Evolutionary conservation across 2,113 vertebrate genomes (phyloP).

Genomic region (Puntigrus tetrazona): DNA sequence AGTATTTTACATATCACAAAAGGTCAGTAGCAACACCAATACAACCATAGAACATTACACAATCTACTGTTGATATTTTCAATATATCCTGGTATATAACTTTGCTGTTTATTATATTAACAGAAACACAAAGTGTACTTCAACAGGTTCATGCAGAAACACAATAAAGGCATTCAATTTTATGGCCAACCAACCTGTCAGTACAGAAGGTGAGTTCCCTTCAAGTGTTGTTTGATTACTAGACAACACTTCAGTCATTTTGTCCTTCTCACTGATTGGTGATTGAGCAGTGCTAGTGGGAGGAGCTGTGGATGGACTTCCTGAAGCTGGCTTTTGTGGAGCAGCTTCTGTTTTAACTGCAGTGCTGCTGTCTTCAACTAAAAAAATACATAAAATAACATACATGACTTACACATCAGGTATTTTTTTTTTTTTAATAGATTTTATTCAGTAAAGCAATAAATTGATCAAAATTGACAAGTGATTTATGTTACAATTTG

Average conservation of each 20-base stretch:
- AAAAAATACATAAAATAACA: background rate
- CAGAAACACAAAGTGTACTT: background rate
- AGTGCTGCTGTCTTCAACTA: slow-evolving; percentile 41
- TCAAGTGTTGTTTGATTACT: slow-evolving; percentile 41
- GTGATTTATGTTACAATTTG: too few relatives aligned
- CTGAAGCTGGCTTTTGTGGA: slow-evolving; percentile 44
- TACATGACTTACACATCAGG: background rate
- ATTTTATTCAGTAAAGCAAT: background rate
- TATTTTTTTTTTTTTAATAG: too few relatives aligned
- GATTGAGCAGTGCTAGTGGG: slow-evolving; percentile 56
- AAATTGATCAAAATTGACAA: background rate
- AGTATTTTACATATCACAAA: background rate
- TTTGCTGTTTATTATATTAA: background rate
- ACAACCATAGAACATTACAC: background rate
- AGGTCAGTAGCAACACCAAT: background rate
- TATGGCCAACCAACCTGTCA: slow-evolving; percentile 43
- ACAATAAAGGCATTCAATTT: background rate
- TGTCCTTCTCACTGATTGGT: slow-evolving; percentile 71
- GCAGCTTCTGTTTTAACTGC: slow-evolving; percentile 32
- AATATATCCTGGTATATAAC: background rate
- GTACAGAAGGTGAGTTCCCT: slow-evolving; percentile 40
- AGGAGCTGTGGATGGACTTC: slow-evolving; percentile 70
- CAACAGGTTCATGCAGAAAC: background rate
- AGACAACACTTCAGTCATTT: slow-evolving; percentile 24
- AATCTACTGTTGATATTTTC: slow-evolving; percentile 5